Percentiles rank a stretch among this genome's conserved stretches.
These are phyloP conservation scores for Uloborus plumipes DNA, from an alignment of 2,888 invertebrate species.

Conservation along the genomic window DNA sequence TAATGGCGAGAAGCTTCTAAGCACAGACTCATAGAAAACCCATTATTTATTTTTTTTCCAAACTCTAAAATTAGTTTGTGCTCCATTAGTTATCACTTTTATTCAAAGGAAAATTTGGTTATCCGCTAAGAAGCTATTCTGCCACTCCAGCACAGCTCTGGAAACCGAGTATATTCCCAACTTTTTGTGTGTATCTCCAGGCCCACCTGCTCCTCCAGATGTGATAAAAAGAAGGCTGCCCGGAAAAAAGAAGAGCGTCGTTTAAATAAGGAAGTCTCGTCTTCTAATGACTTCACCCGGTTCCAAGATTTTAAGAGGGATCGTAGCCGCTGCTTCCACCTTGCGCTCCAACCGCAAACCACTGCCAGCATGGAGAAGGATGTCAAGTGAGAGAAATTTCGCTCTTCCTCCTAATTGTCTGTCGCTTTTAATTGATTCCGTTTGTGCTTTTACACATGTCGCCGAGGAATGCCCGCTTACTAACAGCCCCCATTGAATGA, in stretches of 20 bases:
- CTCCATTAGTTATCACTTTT: not conserved
- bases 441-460: constrained; percentile 2
- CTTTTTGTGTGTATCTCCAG: constrained; percentile 33
- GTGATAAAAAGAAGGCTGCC: too few relatives aligned
- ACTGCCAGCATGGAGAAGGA: constrained; percentile 61
- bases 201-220: constrained; percentile 16
- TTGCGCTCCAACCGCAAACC: constrained; percentile 55
- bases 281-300: constrained; percentile 43
- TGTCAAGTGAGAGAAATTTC: constrained; percentile 48
- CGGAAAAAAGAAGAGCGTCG: constrained; percentile 25
- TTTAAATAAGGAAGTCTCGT: constrained; percentile 32
- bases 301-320: constrained; percentile 30
- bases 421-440: not conserved
- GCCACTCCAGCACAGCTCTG: too few relatives aligned
- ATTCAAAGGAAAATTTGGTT: too few relatives aligned
- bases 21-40: too few relatives aligned
- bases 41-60: too few relatives aligned
- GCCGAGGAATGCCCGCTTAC: not conserved
- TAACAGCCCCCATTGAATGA: not conserved
- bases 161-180: constrained; percentile 30
- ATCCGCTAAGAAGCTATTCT: too few relatives aligned
- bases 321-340: constrained; percentile 30
- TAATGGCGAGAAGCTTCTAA: too few relatives aligned
- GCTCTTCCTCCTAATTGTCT: constrained; percentile 3
- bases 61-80: not conserved